Conservation (phyloP, 2,888 invertebrate species). For the Pycnomerus fuliginosus region DNA sequence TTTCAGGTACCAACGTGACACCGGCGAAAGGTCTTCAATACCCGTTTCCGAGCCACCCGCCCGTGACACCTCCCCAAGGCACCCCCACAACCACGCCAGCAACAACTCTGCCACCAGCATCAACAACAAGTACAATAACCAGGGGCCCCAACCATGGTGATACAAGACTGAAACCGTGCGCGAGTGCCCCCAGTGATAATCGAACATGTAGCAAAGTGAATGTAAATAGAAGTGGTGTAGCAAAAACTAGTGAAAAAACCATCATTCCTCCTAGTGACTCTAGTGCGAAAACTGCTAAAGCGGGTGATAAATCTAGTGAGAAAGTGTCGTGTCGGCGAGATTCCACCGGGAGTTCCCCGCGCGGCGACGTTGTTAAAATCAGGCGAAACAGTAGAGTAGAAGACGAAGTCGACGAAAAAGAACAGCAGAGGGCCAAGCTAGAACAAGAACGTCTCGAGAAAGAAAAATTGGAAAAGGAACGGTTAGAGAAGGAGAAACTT, state of each 20-base stretch:
- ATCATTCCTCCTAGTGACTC: conserved; percentile 34
- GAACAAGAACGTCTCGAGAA: conserved; percentile 33
- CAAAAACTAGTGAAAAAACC: conserved; percentile 33
- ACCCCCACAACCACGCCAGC: conserved; percentile 48
- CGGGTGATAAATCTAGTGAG: conserved; percentile 29
- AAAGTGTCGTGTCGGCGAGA: conserved; percentile 39
- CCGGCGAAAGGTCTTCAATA: conserved; percentile 66
- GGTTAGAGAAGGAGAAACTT: conserved; percentile 47
- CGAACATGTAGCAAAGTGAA: conserved; percentile 40
- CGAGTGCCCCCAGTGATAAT: conserved; percentile 43
- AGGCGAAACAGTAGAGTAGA: conserved; percentile 44
- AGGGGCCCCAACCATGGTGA: conserved; percentile 42
- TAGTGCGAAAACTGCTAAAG: conserved; percentile 16
- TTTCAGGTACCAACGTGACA: conserved; percentile 40
- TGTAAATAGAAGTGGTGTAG: conserved; percentile 47
- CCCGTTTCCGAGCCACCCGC: conserved; percentile 78
- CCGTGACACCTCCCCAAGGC: conserved; percentile 51
- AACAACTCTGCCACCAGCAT: conserved; percentile 24
- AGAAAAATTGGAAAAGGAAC: conserved; percentile 45
- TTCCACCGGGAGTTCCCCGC: conserved; percentile 27
- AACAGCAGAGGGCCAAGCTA: conserved; percentile 35
- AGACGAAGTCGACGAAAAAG: conserved; percentile 34
- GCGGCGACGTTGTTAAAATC: conserved; percentile 38
- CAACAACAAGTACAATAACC: conserved; percentile 36
- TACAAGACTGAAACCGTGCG: conserved; percentile 44